These are phyloP conservation scores for Iselma pallidipennis DNA, from an alignment of 2,888 invertebrate genomes.

Conservation along the genomic window DNA sequence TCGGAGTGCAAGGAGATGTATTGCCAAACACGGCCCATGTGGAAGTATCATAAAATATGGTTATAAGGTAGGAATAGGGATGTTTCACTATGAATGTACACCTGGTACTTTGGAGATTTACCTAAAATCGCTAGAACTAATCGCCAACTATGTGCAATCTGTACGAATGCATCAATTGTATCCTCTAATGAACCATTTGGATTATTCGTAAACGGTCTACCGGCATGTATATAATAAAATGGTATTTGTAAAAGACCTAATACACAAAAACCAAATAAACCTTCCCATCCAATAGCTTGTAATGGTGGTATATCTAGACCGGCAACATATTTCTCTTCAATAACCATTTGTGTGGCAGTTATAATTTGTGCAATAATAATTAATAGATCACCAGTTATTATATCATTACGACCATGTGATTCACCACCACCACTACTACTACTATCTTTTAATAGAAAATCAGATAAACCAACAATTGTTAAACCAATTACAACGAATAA, in stretches of 20 bases:
- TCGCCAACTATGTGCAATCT: slow-evolving; percentile 69
- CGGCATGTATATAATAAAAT: slow-evolving; percentile 80
- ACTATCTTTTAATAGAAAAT: slow-evolving; percentile 61
- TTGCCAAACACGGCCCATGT: no score
- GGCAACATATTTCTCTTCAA: slow-evolving; percentile 89
- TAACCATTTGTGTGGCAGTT: slow-evolving; percentile 89
- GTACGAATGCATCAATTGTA: slow-evolving; percentile 79
- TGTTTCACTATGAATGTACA: no score
- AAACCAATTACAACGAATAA: slow-evolving; percentile 72
- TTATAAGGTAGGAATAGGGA: no score
- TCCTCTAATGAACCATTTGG: slow-evolving; percentile 81
- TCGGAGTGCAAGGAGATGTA: no score
- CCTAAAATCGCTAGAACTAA: slow-evolving; percentile 71
- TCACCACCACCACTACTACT: slow-evolving; percentile 48
- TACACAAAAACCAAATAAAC: slow-evolving; percentile 71
- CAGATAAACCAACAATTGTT: slow-evolving; percentile 73
- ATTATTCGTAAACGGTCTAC: slow-evolving; percentile 76
- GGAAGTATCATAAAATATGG: no score
- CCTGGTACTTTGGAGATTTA: no score
- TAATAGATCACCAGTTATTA: slow-evolving; percentile 80
- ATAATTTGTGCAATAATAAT: slow-evolving; percentile 79
- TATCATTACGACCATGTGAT: slow-evolving; percentile 65
- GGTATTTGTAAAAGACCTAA: slow-evolving; percentile 69
- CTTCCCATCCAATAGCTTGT: slow-evolving; percentile 89
- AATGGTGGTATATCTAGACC: slow-evolving; percentile 85